Base-by-base conservation (phyloP, 2,888 invertebrate species). In the Erebia palarica region DNA sequence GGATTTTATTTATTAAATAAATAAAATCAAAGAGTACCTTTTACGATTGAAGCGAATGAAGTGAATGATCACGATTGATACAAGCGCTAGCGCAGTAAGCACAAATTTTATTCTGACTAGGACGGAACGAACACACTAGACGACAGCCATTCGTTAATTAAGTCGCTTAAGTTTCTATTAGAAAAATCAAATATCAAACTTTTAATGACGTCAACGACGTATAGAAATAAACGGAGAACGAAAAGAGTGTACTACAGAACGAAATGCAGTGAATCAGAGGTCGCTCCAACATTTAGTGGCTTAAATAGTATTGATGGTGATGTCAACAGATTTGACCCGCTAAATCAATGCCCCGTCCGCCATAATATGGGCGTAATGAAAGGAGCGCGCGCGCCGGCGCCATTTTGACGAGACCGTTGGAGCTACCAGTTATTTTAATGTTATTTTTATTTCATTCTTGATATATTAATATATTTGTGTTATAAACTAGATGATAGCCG, bases 291-390 rank as follows among this genome's bases (percentile, higher is more conserved):
- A 79, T 82, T 78, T 76, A 77, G 75, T 78, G 74, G 78, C 79
- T 84, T 84, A 87, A 89, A 83, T 83, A 86, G 88, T 89, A 89
- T 91, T 86, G 88, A 88, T 89, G 86, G 83, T 85, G 75, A 79
- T 85, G 91, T 92, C 88, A 91, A 91, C 84, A 86, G 86, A 87
- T 86, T 80, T 90, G 91, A 91, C 91, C 91, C 81, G 81, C 74
- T 84, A 86, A 91, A 91, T 91, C 90, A 91, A 89, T 88, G 90
- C 81, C 82, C 84, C 84, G 86, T 88, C 86, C 82, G 82, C 78
- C 77, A 76, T 83, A 87, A 88, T 87, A 80, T 78, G 55, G 81
- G 2, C 55, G 55, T 55, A 21, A 58, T 13, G 57, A 58, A 27
- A 1, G 13, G 18, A 18, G 57, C 57, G 75, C 71, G 73, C 71